A percentile compares a stretch with the other conserved stretches of the same genome.
phyloP scores from a whole-genome alignment of 1,140 invertebrate species.

The Diachasma alloeum region DNA sequence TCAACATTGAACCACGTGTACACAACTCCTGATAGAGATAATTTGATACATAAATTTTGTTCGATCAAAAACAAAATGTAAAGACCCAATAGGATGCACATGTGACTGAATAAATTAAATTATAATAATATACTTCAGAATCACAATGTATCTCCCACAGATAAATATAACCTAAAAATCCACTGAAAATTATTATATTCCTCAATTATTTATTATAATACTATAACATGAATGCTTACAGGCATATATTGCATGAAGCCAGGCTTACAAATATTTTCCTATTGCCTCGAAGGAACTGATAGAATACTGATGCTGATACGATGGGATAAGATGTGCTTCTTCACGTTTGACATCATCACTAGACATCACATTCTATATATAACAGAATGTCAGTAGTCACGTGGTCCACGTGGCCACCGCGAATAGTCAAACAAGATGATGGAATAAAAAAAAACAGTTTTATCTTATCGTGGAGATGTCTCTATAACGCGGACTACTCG shows the following conservation, averaged over 20 bases:
- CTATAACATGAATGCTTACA: conserved; percentile 31
- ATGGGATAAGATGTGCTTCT: not conserved
- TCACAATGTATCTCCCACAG: too few species aligned
- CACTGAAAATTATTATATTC: not conserved
- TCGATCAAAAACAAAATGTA: too few species aligned
- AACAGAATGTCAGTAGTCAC: not conserved
- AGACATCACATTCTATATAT: not conserved
- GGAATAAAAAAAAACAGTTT: too few species aligned
- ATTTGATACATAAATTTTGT: too few species aligned
- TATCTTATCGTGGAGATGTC: too few species aligned
- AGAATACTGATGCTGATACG: not conserved
- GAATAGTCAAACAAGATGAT: not conserved
- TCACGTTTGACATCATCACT: not conserved
- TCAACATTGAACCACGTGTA: too few species aligned
- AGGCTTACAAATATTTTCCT: not conserved
- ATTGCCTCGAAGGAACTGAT: not conserved
- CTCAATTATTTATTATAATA: not conserved
- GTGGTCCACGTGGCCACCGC: not conserved
- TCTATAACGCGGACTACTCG: too few species aligned
- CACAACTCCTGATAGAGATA: too few species aligned
- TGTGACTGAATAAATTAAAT: too few species aligned
- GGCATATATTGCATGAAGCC: conserved; percentile 44
- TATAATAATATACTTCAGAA: too few species aligned
- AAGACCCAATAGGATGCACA: too few species aligned
- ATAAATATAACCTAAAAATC: too few species aligned